Conservation (phyloP, 2,113 vertebrate species). For the Lycaon pictus region DNA sequence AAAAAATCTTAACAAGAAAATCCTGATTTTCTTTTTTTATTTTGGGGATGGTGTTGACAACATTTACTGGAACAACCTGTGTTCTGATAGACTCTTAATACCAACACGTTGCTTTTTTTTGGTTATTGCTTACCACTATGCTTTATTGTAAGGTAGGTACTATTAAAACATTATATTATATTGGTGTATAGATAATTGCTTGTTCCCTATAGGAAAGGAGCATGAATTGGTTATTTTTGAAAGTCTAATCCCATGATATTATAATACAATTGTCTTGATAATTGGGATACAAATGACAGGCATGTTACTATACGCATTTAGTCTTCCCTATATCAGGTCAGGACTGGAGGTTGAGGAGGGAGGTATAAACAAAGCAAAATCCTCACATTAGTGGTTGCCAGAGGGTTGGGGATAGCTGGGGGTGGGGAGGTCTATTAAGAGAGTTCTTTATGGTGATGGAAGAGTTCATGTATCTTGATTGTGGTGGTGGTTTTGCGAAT, state of each 20-base stretch:
- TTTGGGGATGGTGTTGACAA: not conserved
- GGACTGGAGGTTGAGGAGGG: not conserved
- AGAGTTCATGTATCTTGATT: not conserved
- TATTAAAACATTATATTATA: constrained; percentile 17
- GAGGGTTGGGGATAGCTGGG: not conserved
- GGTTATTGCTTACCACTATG: not conserved
- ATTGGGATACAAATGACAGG: not conserved
- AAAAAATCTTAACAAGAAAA: not conserved
- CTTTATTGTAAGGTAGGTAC: not conserved
- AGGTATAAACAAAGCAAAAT: constrained; percentile 42
- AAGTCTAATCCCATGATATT: not conserved
- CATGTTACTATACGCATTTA: not conserved
- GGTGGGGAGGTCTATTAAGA: not conserved
- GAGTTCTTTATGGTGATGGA: not conserved
- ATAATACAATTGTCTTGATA: not conserved
- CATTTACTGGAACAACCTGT: not conserved
- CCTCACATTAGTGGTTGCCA: not conserved
- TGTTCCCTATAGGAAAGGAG: constrained; percentile 26
- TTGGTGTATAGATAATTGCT: not conserved
- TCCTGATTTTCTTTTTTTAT: not conserved
- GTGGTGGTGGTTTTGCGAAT: not conserved
- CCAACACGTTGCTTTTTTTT: not conserved
- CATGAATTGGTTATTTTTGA: not conserved
- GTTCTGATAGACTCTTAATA: not conserved
- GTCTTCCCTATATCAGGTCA: not conserved